Evolutionary conservation across 2,797 vertebrate species (phyloP), one percentile per base, ranked within the genome.

Genomic region (Streptopelia turtur): DNA sequence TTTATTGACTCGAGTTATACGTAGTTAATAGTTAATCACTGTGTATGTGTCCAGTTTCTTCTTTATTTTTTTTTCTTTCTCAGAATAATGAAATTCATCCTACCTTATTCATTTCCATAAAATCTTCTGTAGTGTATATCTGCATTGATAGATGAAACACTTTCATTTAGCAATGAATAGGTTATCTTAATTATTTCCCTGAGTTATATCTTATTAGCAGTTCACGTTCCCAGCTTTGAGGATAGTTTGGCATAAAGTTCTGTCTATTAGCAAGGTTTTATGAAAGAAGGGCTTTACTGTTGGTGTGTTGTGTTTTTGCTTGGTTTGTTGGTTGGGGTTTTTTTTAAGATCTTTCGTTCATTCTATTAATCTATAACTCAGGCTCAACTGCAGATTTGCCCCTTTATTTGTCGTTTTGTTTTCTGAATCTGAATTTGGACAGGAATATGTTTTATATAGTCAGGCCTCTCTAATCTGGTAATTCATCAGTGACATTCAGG

Each of bases 391-490:
- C 20, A 82, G 31, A 76, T 88, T 37, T 87, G 1, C 14, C 16
- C 13, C 1, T 16, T 71, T 83, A 45, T 76, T 75, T 84, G 13
- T 66, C 64, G 16, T 56, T 87, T 87, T 80, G 31, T 77, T 94
- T 94, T 80, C 37, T 47, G 45, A 89, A 79, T 84, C 77, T 82
- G 70, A 83, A 78, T 91, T 86, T 90, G 39, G 21, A 12, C 60
- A 79, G 56, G 35, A 74, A 69, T 72, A 93, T 60, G 45, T 78
- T 88, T 87, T 50, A 31, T 71, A 87, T 37, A 82, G 78, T 68
- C 60, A 83, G 25, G 33, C n/a, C 33, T 91, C 93, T 77, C 63
- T 88, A 91, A 93, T 95, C 87, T 96, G 49, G n/a, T 72, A 93
- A 94, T 87, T 94, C 59, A 90, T 93, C 77, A 75, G 49, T 65